These are phyloP conservation scores for Pogonognathellus flavescens DNA, from an alignment of 1,140 invertebrate species.

Conservation along the genomic window DNA sequence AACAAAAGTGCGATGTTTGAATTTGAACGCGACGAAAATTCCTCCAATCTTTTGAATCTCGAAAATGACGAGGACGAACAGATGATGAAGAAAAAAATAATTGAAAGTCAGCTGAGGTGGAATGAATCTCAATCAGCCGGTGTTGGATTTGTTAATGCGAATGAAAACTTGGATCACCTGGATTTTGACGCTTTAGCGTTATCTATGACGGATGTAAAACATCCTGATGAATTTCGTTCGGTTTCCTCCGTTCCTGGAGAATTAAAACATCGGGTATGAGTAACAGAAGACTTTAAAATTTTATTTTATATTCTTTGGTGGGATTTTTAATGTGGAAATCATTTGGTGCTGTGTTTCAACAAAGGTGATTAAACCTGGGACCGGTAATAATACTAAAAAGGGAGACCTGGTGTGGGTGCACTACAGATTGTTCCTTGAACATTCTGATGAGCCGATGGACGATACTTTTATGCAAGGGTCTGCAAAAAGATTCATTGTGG, in stretches of 20 bases:
- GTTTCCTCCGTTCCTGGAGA: too few relatives aligned
- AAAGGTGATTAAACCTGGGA: background rate
- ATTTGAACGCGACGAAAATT: too few relatives aligned
- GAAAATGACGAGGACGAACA: background rate
- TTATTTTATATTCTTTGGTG: background rate
- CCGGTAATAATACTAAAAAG: background rate
- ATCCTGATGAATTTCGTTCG: too few relatives aligned
- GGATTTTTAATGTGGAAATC: background rate
- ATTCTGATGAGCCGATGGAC: background rate
- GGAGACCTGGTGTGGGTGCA: background rate
- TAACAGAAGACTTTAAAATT: too few relatives aligned
- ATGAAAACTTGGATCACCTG: too few relatives aligned
- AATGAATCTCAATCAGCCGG: too few relatives aligned
- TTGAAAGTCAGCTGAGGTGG: background rate
- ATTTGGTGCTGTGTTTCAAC: background rate
- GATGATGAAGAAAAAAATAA: background rate
- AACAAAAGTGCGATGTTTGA: too few relatives aligned
- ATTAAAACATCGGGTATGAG: too few relatives aligned
- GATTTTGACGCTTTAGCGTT: too few relatives aligned
- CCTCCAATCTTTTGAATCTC: too few relatives aligned
- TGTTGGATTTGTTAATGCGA: too few relatives aligned
- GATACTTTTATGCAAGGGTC: background rate
- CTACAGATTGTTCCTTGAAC: background rate
- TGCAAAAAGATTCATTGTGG: background rate
- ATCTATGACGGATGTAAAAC: too few relatives aligned